phyloP scores from a whole-genome alignment of 2,888 invertebrate species.

The Heterodera filipjevi region DNA sequence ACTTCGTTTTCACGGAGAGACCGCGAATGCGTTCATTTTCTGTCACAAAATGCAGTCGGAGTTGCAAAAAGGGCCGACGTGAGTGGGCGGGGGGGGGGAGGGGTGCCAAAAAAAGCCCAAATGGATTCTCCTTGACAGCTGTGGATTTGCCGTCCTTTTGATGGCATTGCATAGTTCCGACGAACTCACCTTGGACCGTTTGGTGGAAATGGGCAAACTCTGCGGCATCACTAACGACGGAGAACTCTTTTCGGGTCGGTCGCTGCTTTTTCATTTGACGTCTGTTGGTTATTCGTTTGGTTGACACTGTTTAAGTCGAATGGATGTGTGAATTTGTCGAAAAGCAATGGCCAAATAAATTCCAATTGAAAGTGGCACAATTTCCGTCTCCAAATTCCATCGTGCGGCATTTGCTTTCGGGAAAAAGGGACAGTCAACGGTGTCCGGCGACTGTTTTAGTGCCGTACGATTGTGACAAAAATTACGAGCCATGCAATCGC shows the following conservation, averaged over 20 bases:
- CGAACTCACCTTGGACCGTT: constrained; percentile 67
- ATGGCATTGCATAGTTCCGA: constrained; percentile 37
- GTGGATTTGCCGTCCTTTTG: constrained; percentile 45
- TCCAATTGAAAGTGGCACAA: neutral
- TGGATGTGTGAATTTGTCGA: constrained; percentile 45
- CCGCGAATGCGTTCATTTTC: constrained; percentile 1
- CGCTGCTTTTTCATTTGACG: neutral
- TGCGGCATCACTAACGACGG: constrained; percentile 79
- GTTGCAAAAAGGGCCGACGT: constrained; percentile 30
- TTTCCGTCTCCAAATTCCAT: neutral
- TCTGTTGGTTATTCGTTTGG: neutral
- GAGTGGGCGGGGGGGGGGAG: neutral
- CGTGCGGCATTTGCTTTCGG: neutral
- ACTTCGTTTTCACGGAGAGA: neutral
- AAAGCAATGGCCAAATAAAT: constrained; percentile 24
- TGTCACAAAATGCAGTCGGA: neutral
- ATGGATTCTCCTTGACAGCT: constrained; percentile 33
- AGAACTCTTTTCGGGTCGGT: constrained; percentile 73
- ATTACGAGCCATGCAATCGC: constrained; percentile 49
- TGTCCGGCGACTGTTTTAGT: constrained; percentile 43
- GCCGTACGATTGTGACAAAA: constrained; percentile 62
- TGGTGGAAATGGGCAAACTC: constrained; percentile 72
- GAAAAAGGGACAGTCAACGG: neutral
- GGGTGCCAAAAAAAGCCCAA: neutral
- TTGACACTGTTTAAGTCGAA: constrained; percentile 39